phyloP scores from a whole-genome alignment of 2,888 invertebrate species.

The Euplexia lucipara region DNA sequence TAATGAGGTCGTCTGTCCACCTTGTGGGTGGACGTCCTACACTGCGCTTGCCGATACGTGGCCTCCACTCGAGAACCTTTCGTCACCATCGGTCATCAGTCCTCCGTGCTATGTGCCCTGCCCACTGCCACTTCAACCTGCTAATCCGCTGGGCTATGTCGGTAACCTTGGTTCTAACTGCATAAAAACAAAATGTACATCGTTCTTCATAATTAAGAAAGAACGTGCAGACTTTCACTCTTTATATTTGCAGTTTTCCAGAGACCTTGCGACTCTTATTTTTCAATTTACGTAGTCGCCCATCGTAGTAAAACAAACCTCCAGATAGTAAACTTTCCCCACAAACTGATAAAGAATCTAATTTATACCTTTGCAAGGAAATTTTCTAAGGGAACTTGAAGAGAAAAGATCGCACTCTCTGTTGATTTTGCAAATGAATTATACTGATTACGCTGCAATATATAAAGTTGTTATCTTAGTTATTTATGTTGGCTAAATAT shows the following conservation, averaged over 20 bases:
- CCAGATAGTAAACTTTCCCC: constrained; percentile 78
- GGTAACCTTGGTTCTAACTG: no score
- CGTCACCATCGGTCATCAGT: no score
- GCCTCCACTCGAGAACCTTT: no score
- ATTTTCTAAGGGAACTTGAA: constrained; percentile 72
- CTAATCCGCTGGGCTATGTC: no score
- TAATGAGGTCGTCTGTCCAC: no score
- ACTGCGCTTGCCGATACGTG: no score
- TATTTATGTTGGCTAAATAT: constrained; percentile 50
- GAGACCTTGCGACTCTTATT: constrained; percentile 60
- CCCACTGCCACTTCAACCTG: no score
- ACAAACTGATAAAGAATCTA: constrained; percentile 82
- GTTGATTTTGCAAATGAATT: constrained; percentile 71
- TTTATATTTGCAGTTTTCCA: constrained; percentile 27
- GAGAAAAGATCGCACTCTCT: constrained; percentile 70
- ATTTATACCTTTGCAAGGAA: constrained; percentile 79
- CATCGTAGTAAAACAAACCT: constrained; percentile 77
- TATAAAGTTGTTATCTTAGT: constrained; percentile 60
- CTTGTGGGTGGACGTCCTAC: no score
- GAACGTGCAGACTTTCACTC: constrained; percentile 16
- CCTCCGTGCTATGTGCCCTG: no score
- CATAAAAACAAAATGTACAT: not conserved
- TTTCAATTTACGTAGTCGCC: constrained; percentile 79
- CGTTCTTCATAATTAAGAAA: constrained; percentile 2
- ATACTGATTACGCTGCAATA: constrained; percentile 69